phyloP scores from a whole-genome alignment of 2,113 vertebrate species.

The Asarcornis scutulata region DNA sequence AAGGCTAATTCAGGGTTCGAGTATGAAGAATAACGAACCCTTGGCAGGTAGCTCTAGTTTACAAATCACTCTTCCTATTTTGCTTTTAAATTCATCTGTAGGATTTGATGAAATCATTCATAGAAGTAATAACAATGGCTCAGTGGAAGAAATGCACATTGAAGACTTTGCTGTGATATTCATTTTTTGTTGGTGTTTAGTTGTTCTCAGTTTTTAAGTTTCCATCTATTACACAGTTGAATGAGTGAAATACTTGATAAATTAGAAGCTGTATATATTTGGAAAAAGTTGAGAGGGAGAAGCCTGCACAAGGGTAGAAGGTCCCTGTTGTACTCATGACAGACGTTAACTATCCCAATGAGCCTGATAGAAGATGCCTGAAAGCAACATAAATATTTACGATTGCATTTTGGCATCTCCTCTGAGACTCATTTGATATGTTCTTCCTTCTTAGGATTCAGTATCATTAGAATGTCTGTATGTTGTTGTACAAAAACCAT shows the following conservation, averaged over 20 bases:
- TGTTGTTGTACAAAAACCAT: neutral
- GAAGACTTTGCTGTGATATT: neutral
- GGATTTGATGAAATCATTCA: neutral
- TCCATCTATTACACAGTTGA: neutral
- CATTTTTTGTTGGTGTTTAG: neutral
- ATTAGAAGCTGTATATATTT: neutral
- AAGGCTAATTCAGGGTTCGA: constrained; percentile 65
- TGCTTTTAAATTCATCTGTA: neutral
- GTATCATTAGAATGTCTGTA: neutral
- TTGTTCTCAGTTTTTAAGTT: neutral
- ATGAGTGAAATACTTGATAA: neutral
- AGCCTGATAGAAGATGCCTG: neutral
- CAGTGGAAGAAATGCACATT: neutral
- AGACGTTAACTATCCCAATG: neutral
- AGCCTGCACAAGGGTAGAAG: neutral
- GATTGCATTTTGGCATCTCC: neutral
- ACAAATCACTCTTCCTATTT: constrained; percentile 55
- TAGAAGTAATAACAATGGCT: neutral
- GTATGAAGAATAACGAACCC: constrained; percentile 65
- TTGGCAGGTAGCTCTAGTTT: constrained; percentile 52
- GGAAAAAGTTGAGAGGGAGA: neutral
- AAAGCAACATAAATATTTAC: neutral
- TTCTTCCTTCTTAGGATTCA: neutral
- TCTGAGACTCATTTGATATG: neutral
- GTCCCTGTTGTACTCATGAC: neutral